phyloP scores from a whole-genome alignment of 2,113 vertebrate species.

The Chionis minor region DNA sequence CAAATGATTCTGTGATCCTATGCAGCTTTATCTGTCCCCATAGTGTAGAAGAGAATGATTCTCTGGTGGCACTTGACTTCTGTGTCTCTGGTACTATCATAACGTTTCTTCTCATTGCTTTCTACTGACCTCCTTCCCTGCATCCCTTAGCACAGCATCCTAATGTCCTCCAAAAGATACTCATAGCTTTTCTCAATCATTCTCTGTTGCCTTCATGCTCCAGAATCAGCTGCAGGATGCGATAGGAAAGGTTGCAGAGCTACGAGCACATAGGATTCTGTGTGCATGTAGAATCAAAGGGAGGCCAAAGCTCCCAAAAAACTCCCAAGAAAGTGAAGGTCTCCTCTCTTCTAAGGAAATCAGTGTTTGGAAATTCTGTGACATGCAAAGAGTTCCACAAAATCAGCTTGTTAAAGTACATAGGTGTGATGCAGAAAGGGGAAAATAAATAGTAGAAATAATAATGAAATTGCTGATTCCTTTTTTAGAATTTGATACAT shows the following conservation, averaged over 20 bases:
- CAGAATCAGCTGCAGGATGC: neutral
- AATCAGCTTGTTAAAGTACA: neutral
- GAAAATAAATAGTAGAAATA: neutral
- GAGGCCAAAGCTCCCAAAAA: neutral
- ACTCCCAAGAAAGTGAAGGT: fast-evolving
- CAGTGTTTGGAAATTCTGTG: neutral
- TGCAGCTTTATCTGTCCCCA: neutral
- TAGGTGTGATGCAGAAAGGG: neutral
- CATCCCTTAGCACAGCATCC: neutral
- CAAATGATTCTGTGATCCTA: neutral
- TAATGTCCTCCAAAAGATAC: neutral
- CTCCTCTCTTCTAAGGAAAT: neutral
- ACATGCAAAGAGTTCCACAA: neutral
- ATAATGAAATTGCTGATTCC: neutral
- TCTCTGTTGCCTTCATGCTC: neutral
- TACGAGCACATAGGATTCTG: neutral
- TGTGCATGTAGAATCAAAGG: neutral
- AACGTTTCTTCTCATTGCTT: neutral
- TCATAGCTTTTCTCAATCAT: neutral
- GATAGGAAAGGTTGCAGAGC: neutral
- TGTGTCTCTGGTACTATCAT: neutral
- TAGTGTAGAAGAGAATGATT: neutral
- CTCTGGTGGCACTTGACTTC: neutral
- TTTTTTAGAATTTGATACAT: neutral
- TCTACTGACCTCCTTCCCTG: neutral